Conservation (phyloP, 2,797 vertebrate species). For the Sebastes paucispinis region DNA sequence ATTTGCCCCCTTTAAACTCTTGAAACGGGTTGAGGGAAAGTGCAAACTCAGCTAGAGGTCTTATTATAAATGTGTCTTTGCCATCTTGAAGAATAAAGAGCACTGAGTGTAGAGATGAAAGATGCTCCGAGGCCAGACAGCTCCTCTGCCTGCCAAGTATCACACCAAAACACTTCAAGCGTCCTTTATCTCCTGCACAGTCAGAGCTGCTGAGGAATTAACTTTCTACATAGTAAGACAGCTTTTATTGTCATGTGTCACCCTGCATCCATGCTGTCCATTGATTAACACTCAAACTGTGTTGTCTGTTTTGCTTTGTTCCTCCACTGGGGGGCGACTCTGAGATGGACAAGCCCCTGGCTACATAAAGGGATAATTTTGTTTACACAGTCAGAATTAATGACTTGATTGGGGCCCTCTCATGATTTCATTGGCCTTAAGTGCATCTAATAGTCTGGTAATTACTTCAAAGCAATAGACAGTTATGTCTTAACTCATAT, state of each 20-base stretch:
- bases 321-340: conserved; percentile 64
- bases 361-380: conserved; percentile 9
- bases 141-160: conserved; percentile 23
- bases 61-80: conserved; percentile 22
- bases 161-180: conserved; percentile 4
- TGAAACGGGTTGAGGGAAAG: not conserved
- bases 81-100: conserved; percentile 34
- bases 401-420: conserved; percentile 35
- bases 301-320: not conserved
- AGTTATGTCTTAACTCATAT: conserved; percentile 12
- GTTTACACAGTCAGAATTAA: conserved; percentile 53
- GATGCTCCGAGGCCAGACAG: conserved; percentile 28
- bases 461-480: conserved; percentile 45
- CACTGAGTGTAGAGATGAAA: conserved; percentile 17
- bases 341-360: conserved; percentile 24
- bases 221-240: not conserved
- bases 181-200: conserved; percentile 33
- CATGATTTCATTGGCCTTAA: conserved; percentile 36
- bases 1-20: not conserved
- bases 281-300: not conserved
- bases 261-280: not conserved
- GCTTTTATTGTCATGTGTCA: not conserved
- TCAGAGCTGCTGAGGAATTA: not conserved
- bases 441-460: conserved; percentile 35
- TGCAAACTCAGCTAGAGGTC: conserved; percentile 6